These are phyloP conservation scores for Cataglyphis livida DNA, from an alignment of 2,888 invertebrate species.

Conservation along the genomic window DNA sequence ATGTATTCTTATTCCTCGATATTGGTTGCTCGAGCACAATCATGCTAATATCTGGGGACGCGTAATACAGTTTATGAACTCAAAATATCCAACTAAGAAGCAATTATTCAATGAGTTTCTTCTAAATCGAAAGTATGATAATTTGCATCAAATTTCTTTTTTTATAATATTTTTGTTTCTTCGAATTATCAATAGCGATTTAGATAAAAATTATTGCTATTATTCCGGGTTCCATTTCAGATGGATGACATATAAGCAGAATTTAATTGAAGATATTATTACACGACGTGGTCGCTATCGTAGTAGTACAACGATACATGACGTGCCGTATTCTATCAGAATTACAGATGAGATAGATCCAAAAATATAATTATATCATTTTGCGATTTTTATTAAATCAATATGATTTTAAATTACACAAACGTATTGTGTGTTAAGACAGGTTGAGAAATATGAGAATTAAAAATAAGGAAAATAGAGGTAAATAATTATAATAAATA, in stretches of 20 bases:
- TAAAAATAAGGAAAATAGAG: not conserved
- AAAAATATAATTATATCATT: slow-evolving; percentile 6
- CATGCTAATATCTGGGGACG: slow-evolving; percentile 89
- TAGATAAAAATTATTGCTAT: slow-evolving; percentile 12
- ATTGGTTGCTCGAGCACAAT: slow-evolving; percentile 90
- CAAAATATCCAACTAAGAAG: slow-evolving; percentile 87
- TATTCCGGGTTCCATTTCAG: slow-evolving; percentile 71
- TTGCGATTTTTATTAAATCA: not conserved
- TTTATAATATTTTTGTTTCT: not conserved
- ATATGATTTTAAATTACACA: not conserved
- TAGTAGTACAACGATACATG: slow-evolving; percentile 88
- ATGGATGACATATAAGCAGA: slow-evolving; percentile 87
- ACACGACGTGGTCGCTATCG: slow-evolving; percentile 85
- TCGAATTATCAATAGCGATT: slow-evolving; percentile 7
- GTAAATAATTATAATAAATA: not conserved
- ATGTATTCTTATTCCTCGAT: slow-evolving; percentile 90
- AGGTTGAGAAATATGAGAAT: not conserved
- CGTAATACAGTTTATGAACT: slow-evolving; percentile 88
- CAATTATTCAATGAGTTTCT: slow-evolving; percentile 88
- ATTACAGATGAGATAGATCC: slow-evolving; percentile 85
- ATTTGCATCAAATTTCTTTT: slow-evolving; percentile 2
- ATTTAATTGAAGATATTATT: slow-evolving; percentile 86
- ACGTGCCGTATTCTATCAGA: slow-evolving; percentile 89
- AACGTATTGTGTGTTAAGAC: not conserved
- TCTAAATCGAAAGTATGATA: slow-evolving; percentile 84